phyloP scores from a whole-genome alignment of 37 sponge, comb jelly and placozoan species.

The Beroe ovata region DNA sequence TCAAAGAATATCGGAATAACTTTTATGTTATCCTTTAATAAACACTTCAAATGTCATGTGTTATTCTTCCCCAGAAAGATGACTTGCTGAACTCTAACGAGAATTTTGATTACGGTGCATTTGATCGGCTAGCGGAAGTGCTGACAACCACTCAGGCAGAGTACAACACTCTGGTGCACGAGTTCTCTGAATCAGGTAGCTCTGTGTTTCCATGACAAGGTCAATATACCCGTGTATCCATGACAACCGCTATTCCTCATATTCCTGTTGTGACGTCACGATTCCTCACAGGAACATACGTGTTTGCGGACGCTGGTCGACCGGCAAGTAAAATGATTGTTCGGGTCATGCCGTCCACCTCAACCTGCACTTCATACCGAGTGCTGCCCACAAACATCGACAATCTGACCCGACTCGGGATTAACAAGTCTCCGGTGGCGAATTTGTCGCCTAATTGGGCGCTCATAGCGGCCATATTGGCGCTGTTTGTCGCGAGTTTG shows the following conservation, averaged over 20 bases:
- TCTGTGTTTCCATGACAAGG: no score
- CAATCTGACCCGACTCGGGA: slow-evolving; percentile 1
- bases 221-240: no score
- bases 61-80: slow-evolving; percentile 1
- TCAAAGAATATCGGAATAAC: no score
- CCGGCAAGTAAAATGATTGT: not conserved
- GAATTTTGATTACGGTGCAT: slow-evolving; percentile 23
- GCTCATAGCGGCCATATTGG: not conserved
- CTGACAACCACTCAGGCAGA: not conserved
- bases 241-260: no score
- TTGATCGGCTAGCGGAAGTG: slow-evolving; percentile 8
- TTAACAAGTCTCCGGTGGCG: not conserved
- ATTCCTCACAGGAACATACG: slow-evolving; percentile 13
- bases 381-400: slow-evolving; percentile 6
- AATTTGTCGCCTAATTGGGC: slow-evolving; percentile 38
- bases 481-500: not conserved
- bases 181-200: slow-evolving; percentile 23
- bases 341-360: not conserved
- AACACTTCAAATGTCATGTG: no score
- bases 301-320: not conserved
- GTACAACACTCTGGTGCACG: slow-evolving; percentile 29
- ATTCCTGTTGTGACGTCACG: no score
- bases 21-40: no score
- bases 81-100: slow-evolving; percentile 21
- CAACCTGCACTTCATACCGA: not conserved